Evolutionary conservation across 2,797 vertebrate genomes (phyloP).

Genomic region (Rhincodon typus): DNA sequence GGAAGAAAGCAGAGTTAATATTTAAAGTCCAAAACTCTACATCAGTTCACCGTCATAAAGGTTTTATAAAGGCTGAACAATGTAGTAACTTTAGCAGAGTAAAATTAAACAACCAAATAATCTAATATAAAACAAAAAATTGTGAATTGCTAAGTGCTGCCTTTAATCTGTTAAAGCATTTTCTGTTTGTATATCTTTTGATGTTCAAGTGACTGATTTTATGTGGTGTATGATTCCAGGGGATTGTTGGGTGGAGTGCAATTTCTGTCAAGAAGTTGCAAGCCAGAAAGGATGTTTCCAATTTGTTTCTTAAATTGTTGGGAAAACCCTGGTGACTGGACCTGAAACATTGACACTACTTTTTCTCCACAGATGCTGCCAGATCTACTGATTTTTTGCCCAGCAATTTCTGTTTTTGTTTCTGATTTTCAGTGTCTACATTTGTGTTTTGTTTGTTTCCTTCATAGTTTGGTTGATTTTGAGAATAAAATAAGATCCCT

Average conservation of each 20-base stretch:
- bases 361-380: no score
- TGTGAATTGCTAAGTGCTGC: background rate
- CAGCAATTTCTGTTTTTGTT: no score
- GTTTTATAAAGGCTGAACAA: no score
- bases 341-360: no score
- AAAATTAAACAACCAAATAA: no score
- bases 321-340: no score
- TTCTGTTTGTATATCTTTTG: background rate
- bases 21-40: no score
- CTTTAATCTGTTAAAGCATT: background rate
- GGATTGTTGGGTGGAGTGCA: background rate
- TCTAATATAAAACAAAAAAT: background rate
- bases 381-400: no score
- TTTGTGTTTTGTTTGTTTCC: no score
- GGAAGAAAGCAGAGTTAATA: no score
- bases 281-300: background rate
- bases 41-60: background rate
- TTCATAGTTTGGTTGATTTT: background rate
- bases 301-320: background rate
- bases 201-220: background rate
- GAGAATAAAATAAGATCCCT: background rate
- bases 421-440: no score
- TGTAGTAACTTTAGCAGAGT: no score
- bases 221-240: background rate
- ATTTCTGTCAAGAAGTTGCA: background rate